These are phyloP conservation scores for Scolanthus callimorphus DNA, from an alignment of 92 coral and sea anemone genomes.

Conservation along the genomic window DNA sequence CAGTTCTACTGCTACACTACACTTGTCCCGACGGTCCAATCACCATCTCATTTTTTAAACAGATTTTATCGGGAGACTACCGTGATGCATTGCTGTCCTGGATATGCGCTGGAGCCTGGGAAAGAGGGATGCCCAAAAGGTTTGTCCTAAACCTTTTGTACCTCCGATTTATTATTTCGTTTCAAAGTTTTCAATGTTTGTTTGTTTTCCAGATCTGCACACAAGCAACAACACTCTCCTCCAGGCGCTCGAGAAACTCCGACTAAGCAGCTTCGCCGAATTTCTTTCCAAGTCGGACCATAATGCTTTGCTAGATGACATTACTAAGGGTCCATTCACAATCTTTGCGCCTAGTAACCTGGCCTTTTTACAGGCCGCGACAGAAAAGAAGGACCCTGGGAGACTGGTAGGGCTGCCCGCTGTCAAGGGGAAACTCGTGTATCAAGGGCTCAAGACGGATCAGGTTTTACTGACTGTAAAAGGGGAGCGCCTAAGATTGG, in stretches of 20 bases:
- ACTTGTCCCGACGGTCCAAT: no score
- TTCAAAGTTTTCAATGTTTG: no score
- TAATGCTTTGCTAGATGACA: not conserved
- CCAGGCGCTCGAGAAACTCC: not conserved
- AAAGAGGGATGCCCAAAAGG: not conserved
- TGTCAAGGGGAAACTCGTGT: conserved; percentile 9
- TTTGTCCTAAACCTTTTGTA: not conserved
- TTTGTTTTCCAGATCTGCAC: conserved; percentile 3
- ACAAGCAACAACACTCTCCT: not conserved
- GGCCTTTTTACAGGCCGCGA: conserved; percentile 3
- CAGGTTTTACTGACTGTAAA: conserved; percentile 16
- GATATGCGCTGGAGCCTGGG: not conserved
- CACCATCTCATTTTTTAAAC: no score
- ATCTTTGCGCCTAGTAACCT: conserved; percentile 17
- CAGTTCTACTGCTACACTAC: no score
- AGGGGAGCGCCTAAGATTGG: conserved; percentile 16
- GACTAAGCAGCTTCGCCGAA: not conserved
- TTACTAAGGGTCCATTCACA: conserved; percentile 18
- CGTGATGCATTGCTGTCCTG: conserved; percentile 4
- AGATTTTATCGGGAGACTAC: not conserved
- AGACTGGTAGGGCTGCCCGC: conserved; percentile 5
- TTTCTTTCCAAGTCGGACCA: not conserved
- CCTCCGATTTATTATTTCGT: not conserved
- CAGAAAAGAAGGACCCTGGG: not conserved
- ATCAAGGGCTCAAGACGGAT: conserved; percentile 2